A percentile compares a stretch with the other conserved stretches of the same genome.
Conservation (phyloP, 1,140 invertebrate genomes). For the Drosophila pruinosa region DNA sequence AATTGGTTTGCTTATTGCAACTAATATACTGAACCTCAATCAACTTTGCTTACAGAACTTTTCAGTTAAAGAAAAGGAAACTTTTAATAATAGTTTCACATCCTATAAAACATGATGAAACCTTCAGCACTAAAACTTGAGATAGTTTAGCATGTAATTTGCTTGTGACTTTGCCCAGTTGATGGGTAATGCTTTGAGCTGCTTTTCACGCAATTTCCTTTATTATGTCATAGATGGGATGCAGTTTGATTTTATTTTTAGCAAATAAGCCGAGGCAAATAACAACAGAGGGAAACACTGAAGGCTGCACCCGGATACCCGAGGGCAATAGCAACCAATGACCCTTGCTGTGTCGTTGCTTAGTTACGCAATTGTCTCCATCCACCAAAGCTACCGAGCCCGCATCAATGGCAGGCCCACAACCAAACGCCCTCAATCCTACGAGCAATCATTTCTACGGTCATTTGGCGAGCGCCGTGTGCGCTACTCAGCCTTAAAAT, state of each 20-base stretch:
- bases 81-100: neutral
- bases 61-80: neutral
- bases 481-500: slow-evolving; percentile 79
- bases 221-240: slow-evolving; percentile 55
- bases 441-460: slow-evolving; percentile 76
- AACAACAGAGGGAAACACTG: slow-evolving; percentile 46
- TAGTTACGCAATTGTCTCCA: slow-evolving; percentile 54
- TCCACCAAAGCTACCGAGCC: neutral
- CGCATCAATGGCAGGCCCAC: slow-evolving; percentile 1
- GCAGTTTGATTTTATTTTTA: slow-evolving; percentile 80
- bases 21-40: too few species aligned
- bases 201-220: slow-evolving; percentile 73
- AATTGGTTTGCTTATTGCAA: too few species aligned
- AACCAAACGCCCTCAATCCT: slow-evolving; percentile 25
- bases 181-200: slow-evolving; percentile 42
- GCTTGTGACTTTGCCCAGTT: slow-evolving; percentile 1
- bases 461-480: slow-evolving; percentile 75
- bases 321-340: slow-evolving; percentile 49
- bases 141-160: slow-evolving; percentile 33
- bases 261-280: slow-evolving; percentile 75
- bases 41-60: too few species aligned
- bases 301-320: slow-evolving; percentile 5
- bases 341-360: slow-evolving; percentile 59
- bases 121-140: neutral
- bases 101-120: neutral